Evolutionary conservation across 1,140 invertebrate genomes (phyloP).

Genomic region (Drosophila sp.): DNA sequence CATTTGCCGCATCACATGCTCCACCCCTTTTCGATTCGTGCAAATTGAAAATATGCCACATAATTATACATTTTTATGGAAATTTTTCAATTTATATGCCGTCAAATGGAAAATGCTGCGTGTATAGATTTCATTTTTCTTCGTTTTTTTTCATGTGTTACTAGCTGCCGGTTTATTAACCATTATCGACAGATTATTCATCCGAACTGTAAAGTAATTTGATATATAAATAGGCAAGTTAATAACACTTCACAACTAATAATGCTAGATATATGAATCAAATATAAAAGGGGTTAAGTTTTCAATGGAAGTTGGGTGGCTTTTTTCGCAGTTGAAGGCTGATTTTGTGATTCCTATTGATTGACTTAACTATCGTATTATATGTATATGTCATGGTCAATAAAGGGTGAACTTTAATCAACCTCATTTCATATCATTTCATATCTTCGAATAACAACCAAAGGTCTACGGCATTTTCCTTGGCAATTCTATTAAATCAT

Average conservation of each 20-base stretch:
- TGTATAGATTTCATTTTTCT: slow-evolving; percentile 49
- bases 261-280: background rate
- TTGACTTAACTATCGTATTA: too few relatives aligned
- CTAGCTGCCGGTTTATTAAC: background rate
- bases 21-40: slow-evolving; percentile 41
- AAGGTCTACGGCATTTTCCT: too few relatives aligned
- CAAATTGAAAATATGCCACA: slow-evolving; percentile 76
- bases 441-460: too few relatives aligned
- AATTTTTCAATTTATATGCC: slow-evolving; percentile 82
- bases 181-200: slow-evolving; percentile 9
- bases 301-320: too few relatives aligned
- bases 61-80: slow-evolving; percentile 79
- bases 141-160: background rate
- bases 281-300: background rate
- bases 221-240: background rate
- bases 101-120: slow-evolving; percentile 66
- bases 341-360: too few relatives aligned
- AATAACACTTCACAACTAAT: background rate
- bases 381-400: too few relatives aligned
- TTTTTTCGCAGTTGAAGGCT: too few relatives aligned
- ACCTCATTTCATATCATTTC: too few relatives aligned
- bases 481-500: too few relatives aligned
- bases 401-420: too few relatives aligned
- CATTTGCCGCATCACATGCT: too few relatives aligned
- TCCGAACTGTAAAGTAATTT: background rate